Conservation (phyloP, 1,140 invertebrate species). For the Plectus sambesii region DNA sequence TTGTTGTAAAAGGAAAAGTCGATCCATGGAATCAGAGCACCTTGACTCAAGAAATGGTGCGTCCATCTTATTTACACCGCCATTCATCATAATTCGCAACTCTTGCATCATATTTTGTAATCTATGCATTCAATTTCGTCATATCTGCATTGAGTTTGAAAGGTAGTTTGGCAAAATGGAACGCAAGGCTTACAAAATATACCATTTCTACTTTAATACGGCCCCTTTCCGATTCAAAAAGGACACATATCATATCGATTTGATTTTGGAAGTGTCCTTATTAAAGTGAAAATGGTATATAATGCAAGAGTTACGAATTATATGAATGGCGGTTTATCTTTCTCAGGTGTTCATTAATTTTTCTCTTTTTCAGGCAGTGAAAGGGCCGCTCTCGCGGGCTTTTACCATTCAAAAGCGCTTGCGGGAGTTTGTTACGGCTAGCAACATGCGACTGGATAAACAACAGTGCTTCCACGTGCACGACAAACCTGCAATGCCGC, state of each 20-base stretch:
- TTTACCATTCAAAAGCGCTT: no score
- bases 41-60: constrained; percentile 21
- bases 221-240: no score
- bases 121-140: constrained; percentile 25
- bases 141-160: constrained; percentile 24
- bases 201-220: constrained; percentile 3
- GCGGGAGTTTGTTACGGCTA: no score
- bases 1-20: constrained; percentile 28
- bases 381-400: no score
- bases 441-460: not conserved
- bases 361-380: no score
- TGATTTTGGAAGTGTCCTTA: no score
- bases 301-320: no score
- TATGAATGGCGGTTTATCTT: no score
- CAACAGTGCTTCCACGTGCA: not conserved
- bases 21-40: constrained; percentile 31
- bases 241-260: no score
- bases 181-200: not conserved
- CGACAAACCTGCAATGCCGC: not conserved
- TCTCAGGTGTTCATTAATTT: no score
- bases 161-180: constrained; percentile 1
- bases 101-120: no score
- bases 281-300: no score
- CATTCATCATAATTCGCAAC: not conserved
- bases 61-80: not conserved